phyloP scores from a whole-genome alignment of 2,888 invertebrate species.

The Drosophila vallismaia region DNA sequence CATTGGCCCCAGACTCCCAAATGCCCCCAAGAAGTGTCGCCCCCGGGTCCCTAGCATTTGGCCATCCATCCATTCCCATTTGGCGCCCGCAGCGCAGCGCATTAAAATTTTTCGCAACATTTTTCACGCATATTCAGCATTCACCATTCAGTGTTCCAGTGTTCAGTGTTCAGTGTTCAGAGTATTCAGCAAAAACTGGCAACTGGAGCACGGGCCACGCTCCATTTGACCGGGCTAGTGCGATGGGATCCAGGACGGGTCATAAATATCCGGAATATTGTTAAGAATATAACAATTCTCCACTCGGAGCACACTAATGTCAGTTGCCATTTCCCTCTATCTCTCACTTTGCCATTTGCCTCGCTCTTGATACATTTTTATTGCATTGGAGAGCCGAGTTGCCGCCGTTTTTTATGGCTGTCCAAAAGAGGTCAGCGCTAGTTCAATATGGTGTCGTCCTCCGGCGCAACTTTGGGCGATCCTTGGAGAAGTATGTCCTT shows the following conservation, averaged over 20 bases:
- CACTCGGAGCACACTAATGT: constrained; percentile 23
- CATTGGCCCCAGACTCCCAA: constrained; percentile 45
- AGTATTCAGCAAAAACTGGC: constrained; percentile 47
- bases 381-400: constrained; percentile 21
- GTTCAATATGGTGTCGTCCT: constrained; percentile 49
- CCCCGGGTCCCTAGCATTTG: constrained; percentile 2
- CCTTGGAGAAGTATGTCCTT: constrained; percentile 6
- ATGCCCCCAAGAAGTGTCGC: too few relatives aligned
- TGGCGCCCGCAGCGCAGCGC: constrained; percentile 67
- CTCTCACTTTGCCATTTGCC: constrained; percentile 15
- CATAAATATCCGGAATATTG: constrained; percentile 75
- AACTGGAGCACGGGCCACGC: constrained; percentile 51
- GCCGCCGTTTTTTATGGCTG: constrained; percentile 50
- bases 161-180: neutral
- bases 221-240: constrained; percentile 42
- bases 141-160: constrained; percentile 12
- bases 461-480: constrained; percentile 17
- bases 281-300: constrained; percentile 75
- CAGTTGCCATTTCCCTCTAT: constrained; percentile 11
- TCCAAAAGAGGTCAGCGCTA: constrained; percentile 49
- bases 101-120: constrained; percentile 76
- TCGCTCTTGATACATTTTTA: constrained; percentile 54
- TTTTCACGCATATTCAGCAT: constrained; percentile 74
- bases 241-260: constrained; percentile 45
- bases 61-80: constrained; percentile 62